A percentile compares a stretch with the other conserved stretches of the same genome.
phyloP scores from a whole-genome alignment of 2,113 vertebrate genomes.

The Thinocorus orbignyianus region DNA sequence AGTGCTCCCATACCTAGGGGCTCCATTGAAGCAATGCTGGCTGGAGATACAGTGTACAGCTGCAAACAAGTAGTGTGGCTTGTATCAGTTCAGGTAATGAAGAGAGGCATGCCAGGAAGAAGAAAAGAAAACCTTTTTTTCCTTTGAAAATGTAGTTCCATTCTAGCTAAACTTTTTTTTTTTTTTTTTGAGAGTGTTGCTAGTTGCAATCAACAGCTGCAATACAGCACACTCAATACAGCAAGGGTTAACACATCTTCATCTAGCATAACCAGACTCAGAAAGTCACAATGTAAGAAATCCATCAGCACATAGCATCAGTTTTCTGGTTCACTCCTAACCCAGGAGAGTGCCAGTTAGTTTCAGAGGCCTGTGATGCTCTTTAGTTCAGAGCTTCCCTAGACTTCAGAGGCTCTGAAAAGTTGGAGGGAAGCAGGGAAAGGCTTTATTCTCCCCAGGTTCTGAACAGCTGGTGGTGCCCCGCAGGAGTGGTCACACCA shows the following conservation, averaged over 20 bases:
- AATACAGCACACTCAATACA: not conserved
- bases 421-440: not conserved
- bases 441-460: not conserved
- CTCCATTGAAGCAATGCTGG: not conserved
- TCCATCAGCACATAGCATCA: not conserved
- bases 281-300: not conserved
- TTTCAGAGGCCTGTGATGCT: not conserved
- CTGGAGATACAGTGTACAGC: not conserved
- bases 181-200: not conserved
- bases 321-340: not conserved
- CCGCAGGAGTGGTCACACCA: fast-evolving
- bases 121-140: not conserved
- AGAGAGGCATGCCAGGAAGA: not conserved
- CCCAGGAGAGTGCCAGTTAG: not conserved
- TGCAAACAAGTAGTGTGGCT: not conserved
- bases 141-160: not conserved
- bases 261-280: not conserved
- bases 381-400: not conserved
- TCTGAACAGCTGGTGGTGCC: not conserved
- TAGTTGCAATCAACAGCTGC: not conserved
- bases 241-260: not conserved
- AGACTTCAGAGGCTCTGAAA: not conserved
- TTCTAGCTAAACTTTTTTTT: not conserved
- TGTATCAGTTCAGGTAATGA: not conserved
- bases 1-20: not conserved